Conservation (phyloP, 2,797 vertebrate species). For the Lerista edwardsae region DNA sequence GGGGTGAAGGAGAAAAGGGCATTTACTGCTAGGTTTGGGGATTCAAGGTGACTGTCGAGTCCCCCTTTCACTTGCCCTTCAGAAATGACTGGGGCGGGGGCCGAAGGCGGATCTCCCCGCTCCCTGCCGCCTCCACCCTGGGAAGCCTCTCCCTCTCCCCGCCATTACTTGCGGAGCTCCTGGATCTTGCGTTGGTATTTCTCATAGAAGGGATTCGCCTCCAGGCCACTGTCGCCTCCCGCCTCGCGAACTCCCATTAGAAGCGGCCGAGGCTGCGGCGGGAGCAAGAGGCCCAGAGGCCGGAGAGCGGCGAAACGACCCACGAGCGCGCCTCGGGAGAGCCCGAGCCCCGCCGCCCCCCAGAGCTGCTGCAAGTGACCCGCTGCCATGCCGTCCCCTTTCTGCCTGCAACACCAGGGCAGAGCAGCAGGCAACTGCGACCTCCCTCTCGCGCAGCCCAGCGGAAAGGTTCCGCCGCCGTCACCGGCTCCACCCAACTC, state of each 20-base stretch:
- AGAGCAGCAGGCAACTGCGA: conserved; percentile 13
- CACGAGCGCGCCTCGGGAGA: conserved; percentile 75
- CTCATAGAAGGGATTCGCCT: conserved; percentile 86
- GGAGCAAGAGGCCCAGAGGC: conserved; percentile 79
- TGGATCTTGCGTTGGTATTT: conserved; percentile 92
- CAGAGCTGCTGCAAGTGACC: conserved; percentile 84
- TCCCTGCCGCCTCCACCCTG: not conserved
- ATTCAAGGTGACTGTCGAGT: not conserved
- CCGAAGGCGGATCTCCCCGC: accelerated
- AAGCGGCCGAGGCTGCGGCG: conserved; percentile 74
- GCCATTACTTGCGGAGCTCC: conserved; percentile 86
- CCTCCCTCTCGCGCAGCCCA: conserved; percentile 31
- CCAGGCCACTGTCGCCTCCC: conserved; percentile 69
- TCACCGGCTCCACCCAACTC: not conserved
- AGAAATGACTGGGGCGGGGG: not conserved
- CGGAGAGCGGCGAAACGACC: conserved; percentile 50
- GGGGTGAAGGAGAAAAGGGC: not conserved
- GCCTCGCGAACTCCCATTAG: conserved; percentile 67
- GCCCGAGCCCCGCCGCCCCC: conserved; percentile 55
- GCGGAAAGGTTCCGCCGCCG: conserved; percentile 54
- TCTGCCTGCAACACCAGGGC: conserved; percentile 64
- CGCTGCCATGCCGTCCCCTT: conserved; percentile 77
- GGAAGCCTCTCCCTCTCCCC: accelerated
- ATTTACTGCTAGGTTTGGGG: too few species aligned
- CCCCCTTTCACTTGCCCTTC: too few species aligned